A percentile compares a stretch with the other conserved stretches of the same genome.
phyloP scores from a whole-genome alignment of 2,113 vertebrate species.

The Collichthys lucidus region DNA sequence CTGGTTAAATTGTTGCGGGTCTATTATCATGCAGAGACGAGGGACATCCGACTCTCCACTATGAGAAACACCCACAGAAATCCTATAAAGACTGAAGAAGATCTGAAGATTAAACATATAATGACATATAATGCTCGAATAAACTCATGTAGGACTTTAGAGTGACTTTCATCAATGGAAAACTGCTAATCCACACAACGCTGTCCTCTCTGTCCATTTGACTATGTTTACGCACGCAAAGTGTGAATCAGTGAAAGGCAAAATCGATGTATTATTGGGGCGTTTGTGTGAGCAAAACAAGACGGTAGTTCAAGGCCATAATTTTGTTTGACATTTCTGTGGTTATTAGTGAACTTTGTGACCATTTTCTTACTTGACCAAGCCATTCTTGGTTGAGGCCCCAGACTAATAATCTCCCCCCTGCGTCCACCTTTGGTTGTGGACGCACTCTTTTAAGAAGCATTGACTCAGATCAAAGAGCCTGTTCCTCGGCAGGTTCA shows the following conservation, averaged over 20 bases:
- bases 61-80: conserved; percentile 10
- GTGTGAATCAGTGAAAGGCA: not conserved
- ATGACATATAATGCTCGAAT: not conserved
- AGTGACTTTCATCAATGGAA: not conserved
- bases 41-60: conserved; percentile 48
- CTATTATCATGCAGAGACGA: conserved; percentile 68
- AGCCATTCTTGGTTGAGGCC: not conserved
- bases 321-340: not conserved
- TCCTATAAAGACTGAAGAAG: not conserved
- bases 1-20: not conserved
- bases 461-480: conserved; percentile 67
- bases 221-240: not conserved
- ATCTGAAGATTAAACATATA: not conserved
- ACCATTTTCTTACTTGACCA: not conserved
- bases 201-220: not conserved
- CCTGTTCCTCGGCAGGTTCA: conserved; percentile 49
- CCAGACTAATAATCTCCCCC: conserved; percentile 7
- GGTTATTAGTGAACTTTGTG: not conserved
- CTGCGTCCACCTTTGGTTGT: not conserved
- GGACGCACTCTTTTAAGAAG: conserved; percentile 46
- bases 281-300: not conserved
- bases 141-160: not conserved
- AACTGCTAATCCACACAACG: too few relatives aligned
- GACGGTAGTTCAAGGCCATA: not conserved
- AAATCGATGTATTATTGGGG: not conserved